Conservation (phyloP, 2,888 invertebrate species). For the Fragum fragum region DNA sequence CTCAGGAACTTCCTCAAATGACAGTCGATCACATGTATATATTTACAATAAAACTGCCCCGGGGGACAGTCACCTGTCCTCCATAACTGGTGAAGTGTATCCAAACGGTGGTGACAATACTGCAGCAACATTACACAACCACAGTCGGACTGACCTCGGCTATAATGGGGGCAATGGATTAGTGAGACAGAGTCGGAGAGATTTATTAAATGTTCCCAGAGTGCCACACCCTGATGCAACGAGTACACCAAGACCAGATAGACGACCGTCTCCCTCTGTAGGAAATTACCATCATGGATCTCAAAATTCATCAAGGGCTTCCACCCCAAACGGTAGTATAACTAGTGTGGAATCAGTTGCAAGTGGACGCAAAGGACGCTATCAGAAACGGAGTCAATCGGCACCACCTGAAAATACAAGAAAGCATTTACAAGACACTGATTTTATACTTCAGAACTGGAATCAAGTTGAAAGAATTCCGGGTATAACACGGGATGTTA, state of each 20-base stretch:
- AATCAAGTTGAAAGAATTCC: slow-evolving; percentile 56
- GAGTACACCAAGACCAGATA: slow-evolving; percentile 49
- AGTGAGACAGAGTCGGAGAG: slow-evolving; percentile 30
- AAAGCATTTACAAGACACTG: slow-evolving; percentile 59
- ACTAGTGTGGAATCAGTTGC: slow-evolving; percentile 64
- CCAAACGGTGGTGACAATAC: slow-evolving; percentile 29
- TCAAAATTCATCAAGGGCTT: slow-evolving; percentile 46
- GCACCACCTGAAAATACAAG: slow-evolving; percentile 70
- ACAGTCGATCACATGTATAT: slow-evolving; percentile 56
- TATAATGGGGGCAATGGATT: slow-evolving; percentile 18
- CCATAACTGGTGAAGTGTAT: slow-evolving; percentile 47
- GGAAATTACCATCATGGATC: slow-evolving; percentile 31
- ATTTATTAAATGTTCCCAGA: slow-evolving; percentile 37
- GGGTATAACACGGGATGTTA: slow-evolving; percentile 46
- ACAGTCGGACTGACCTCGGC: slow-evolving; percentile 3
- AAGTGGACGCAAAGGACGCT: slow-evolving; percentile 57
- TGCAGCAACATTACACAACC: slow-evolving; percentile 39
- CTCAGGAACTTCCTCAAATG: slow-evolving; percentile 61
- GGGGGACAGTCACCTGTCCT: slow-evolving; percentile 9
- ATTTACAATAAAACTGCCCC: slow-evolving; percentile 40
- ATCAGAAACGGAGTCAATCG: slow-evolving; percentile 72
- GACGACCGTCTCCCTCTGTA: slow-evolving; percentile 36
- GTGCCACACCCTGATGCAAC: slow-evolving; percentile 51
- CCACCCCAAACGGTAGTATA: slow-evolving; percentile 54
- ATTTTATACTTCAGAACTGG: slow-evolving; percentile 59